Conservation (phyloP, 2,888 invertebrate genomes). For the Zygogramma bicolorata region DNA sequence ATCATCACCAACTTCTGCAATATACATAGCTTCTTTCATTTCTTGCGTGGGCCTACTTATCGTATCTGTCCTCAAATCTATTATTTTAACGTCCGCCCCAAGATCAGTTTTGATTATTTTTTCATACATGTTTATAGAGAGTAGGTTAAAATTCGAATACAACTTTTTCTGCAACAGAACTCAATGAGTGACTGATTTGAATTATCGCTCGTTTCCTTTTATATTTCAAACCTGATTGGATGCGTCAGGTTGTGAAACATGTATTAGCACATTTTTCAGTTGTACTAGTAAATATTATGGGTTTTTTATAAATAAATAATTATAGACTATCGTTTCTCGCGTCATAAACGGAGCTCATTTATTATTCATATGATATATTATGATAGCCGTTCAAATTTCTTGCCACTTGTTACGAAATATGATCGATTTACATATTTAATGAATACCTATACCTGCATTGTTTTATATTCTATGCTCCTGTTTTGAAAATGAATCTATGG, state of each 20-base stretch:
- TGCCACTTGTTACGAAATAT: neutral
- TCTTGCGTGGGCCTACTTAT: conserved; percentile 84
- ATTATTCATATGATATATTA: neutral
- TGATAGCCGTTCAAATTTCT: neutral
- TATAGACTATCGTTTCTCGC: neutral
- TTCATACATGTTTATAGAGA: conserved; percentile 58
- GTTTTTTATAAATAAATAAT: neutral
- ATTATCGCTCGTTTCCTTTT: neutral
- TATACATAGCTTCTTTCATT: conserved; percentile 90
- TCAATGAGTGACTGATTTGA: neutral
- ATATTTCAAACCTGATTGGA: neutral
- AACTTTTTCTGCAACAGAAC: neutral
- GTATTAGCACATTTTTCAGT: neutral
- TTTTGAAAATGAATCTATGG: too few relatives aligned
- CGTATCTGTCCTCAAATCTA: conserved; percentile 94
- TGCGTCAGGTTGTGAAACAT: neutral
- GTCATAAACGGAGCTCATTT: neutral
- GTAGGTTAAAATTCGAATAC: neutral
- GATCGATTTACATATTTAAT: neutral
- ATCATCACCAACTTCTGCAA: conserved; percentile 92
- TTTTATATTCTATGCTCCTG: too few relatives aligned
- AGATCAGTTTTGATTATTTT: conserved; percentile 56
- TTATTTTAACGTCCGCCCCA: conserved; percentile 63
- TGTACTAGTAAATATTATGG: neutral
- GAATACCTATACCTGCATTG: too few relatives aligned